These are phyloP conservation scores for Bursaphelenchus mucronatus DNA, from an alignment of 1,140 invertebrate genomes.

Conservation along the genomic window DNA sequence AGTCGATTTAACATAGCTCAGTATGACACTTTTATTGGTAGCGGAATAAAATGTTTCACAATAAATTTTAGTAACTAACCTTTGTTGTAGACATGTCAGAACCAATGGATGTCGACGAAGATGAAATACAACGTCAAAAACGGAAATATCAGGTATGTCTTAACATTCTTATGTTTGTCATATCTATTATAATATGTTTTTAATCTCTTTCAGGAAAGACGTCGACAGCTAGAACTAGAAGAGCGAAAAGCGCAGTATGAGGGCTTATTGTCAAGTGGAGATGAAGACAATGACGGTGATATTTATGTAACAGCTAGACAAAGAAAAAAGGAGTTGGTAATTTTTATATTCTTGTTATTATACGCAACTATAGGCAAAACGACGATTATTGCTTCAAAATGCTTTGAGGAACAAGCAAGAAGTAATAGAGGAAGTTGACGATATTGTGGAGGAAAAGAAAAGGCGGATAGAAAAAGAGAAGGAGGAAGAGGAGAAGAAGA, in stretches of 20 bases:
- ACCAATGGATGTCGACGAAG: too few relatives aligned
- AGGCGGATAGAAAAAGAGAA: constrained; percentile 55
- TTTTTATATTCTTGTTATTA: constrained; percentile 13
- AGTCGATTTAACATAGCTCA: too few relatives aligned
- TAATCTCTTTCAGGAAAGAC: constrained; percentile 19
- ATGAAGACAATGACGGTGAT: constrained; percentile 39
- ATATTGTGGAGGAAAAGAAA: constrained; percentile 45
- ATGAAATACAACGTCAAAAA: too few relatives aligned
- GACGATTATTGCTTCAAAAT: constrained; percentile 49
- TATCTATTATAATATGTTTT: too few relatives aligned
- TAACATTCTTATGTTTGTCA: too few relatives aligned
- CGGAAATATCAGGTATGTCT: too few relatives aligned
- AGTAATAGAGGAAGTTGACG: constrained; percentile 44
- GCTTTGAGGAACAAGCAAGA: constrained; percentile 36
- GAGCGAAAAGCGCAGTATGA: constrained; percentile 30
- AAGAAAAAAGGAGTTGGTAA: constrained; percentile 45
- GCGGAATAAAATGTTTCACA: too few relatives aligned
- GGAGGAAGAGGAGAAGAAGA: constrained; percentile 54
- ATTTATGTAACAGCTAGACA: constrained; percentile 39
- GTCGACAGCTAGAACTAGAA: constrained; percentile 39
- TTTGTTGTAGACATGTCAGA: too few relatives aligned
- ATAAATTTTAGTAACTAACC: too few relatives aligned
- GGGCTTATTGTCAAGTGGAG: constrained; percentile 38
- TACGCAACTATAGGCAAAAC: constrained; percentile 38
- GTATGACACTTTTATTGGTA: too few relatives aligned